Evolutionary conservation across 2,888 invertebrate species (phyloP).

Genomic region (Macaria notata): DNA sequence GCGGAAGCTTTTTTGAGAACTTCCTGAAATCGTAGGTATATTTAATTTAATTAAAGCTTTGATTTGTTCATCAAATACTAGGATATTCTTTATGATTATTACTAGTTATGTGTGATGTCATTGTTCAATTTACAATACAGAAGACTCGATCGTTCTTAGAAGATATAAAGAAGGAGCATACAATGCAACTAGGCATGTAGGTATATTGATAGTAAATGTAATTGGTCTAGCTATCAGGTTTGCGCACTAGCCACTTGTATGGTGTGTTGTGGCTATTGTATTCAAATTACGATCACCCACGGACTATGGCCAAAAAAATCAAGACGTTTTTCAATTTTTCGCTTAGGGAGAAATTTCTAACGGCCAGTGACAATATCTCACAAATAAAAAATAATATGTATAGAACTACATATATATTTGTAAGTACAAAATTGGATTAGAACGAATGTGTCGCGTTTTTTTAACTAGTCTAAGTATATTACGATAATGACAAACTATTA

Average conservation of each 20-base stretch:
- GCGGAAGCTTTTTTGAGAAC: too few relatives aligned
- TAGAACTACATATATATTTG: background rate
- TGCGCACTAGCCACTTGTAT: slow-evolving; percentile 37
- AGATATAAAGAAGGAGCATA: too few relatives aligned
- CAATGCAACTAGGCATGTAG: too few relatives aligned
- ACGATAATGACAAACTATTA: too few relatives aligned
- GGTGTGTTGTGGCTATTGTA: slow-evolving; percentile 46
- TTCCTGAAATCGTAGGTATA: too few relatives aligned
- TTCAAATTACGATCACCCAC: slow-evolving; percentile 43
- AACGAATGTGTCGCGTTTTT: background rate
- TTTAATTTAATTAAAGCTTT: too few relatives aligned
- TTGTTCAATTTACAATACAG: too few relatives aligned
- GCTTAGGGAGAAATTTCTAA: slow-evolving; percentile 2
- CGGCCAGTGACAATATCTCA: background rate
- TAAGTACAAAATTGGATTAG: background rate
- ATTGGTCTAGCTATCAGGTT: slow-evolving; percentile 26
- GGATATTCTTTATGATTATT: too few relatives aligned
- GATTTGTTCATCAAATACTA: too few relatives aligned
- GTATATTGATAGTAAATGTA: slow-evolving; percentile 29
- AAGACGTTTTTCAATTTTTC: slow-evolving; percentile 28
- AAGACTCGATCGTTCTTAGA: too few relatives aligned
- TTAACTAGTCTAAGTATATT: too few relatives aligned
- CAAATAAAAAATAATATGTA: background rate
- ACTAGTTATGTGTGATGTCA: too few relatives aligned
- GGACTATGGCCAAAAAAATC: slow-evolving; percentile 40